phyloP scores from a whole-genome alignment of 2,113 vertebrate species.

The Burhinus bistriatus region DNA sequence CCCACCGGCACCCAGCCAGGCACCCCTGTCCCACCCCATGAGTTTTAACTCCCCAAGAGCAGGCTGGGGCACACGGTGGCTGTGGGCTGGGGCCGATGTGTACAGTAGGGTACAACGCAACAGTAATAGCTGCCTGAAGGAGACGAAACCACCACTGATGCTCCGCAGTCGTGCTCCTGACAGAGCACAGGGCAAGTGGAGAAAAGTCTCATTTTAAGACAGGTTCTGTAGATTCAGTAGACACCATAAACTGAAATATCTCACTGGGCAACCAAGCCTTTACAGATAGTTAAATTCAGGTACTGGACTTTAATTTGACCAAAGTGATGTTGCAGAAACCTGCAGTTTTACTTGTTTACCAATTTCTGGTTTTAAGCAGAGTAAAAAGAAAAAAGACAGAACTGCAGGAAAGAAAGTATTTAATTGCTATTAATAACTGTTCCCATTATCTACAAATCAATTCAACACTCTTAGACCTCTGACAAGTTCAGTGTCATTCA shows the following conservation, averaged over 20 bases:
- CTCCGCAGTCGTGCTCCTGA: background rate
- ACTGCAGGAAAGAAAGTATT: background rate
- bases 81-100: background rate
- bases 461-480: background rate
- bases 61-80: background rate
- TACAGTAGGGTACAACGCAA: fast-evolving
- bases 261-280: background rate
- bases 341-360: background rate
- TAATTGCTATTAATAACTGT: background rate
- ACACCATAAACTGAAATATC: background rate
- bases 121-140: background rate
- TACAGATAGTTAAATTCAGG: background rate
- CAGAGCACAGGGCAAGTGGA: background rate
- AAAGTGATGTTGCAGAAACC: background rate
- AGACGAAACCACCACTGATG: background rate
- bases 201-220: background rate
- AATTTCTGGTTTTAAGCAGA: background rate
- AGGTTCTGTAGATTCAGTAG: background rate
- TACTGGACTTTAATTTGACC: background rate
- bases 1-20: background rate
- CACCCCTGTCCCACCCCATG: background rate
- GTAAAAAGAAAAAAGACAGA: background rate
- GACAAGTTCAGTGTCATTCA: background rate
- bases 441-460: background rate
- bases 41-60: background rate